Evolutionary conservation across 2,113 vertebrate genomes (phyloP).

Genomic region (Vidua macroura): DNA sequence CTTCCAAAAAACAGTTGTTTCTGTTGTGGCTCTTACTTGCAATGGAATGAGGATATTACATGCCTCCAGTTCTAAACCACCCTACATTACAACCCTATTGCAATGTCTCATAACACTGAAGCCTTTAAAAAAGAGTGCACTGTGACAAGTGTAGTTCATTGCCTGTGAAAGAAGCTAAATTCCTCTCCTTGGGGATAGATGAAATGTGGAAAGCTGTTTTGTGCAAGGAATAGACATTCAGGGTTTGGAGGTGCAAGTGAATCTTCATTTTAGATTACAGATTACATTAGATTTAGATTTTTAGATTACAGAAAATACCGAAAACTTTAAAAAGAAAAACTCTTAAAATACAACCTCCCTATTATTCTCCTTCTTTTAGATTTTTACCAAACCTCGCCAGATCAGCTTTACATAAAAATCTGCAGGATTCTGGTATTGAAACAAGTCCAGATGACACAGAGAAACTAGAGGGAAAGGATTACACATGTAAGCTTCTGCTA

Average conservation of each 20-base stretch:
- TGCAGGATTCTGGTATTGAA: slow-evolving; percentile 81
- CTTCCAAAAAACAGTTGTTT: background rate
- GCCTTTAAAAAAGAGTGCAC: background rate
- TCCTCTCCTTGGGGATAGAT: background rate
- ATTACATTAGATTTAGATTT: background rate
- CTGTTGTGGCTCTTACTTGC: background rate
- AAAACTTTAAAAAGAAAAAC: background rate
- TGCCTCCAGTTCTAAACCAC: background rate
- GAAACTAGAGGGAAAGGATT: slow-evolving; percentile 64
- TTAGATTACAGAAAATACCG: background rate
- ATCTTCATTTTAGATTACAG: background rate
- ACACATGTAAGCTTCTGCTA: slow-evolving; percentile 78
- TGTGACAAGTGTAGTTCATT: background rate
- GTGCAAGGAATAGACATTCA: background rate
- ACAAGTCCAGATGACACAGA: slow-evolving; percentile 25
- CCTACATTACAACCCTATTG: background rate
- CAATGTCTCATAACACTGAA: background rate
- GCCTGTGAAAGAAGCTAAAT: background rate
- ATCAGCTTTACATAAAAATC: slow-evolving; percentile 85
- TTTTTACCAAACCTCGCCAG: slow-evolving; percentile 92
- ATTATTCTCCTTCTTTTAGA: slow-evolving; percentile 60
- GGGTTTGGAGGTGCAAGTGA: background rate
- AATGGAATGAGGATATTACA: background rate
- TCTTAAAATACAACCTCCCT: background rate
- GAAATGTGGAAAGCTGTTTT: background rate